Evolutionary conservation across 2,113 vertebrate genomes (phyloP).

Genomic region (Monopterus albus): DNA sequence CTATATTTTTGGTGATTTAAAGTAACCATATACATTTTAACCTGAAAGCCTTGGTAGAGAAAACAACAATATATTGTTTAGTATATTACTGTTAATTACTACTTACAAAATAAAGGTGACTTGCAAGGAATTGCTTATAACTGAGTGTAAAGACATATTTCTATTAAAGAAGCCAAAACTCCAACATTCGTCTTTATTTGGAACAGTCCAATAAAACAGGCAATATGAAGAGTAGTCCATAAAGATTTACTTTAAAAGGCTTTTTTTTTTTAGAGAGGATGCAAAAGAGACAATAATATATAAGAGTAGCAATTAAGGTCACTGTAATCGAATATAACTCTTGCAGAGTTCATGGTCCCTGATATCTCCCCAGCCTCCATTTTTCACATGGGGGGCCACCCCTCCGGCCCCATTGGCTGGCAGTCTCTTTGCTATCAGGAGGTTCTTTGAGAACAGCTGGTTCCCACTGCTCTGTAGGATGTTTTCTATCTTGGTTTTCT

Average conservation of each 20-base stretch:
- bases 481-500: conserved; percentile 94
- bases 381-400: conserved; percentile 94
- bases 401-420: conserved; percentile 85
- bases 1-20: not conserved
- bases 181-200: conserved; percentile 82
- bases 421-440: conserved; percentile 89
- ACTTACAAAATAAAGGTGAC: conserved; percentile 39
- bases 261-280: conserved; percentile 83
- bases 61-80: conserved; percentile 34
- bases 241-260: conserved; percentile 82
- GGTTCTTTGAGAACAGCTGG: conserved; percentile 91
- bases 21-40: not conserved
- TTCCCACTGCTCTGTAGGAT: conserved; percentile 90
- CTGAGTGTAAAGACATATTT: conserved; percentile 55
- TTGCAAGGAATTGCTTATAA: conserved; percentile 24
- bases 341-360: conserved; percentile 99
- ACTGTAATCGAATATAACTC: conserved; percentile 97
- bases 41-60: not conserved
- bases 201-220: conserved; percentile 84
- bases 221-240: conserved; percentile 84
- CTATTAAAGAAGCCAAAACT: conserved; percentile 76
- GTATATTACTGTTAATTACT: conserved; percentile 27
- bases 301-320: conserved; percentile 81
- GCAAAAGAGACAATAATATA: conserved; percentile 80
- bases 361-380: conserved; percentile 98